Evolutionary conservation across 2,797 vertebrate genomes (phyloP).

Genomic region (Ficedula albicollis): DNA sequence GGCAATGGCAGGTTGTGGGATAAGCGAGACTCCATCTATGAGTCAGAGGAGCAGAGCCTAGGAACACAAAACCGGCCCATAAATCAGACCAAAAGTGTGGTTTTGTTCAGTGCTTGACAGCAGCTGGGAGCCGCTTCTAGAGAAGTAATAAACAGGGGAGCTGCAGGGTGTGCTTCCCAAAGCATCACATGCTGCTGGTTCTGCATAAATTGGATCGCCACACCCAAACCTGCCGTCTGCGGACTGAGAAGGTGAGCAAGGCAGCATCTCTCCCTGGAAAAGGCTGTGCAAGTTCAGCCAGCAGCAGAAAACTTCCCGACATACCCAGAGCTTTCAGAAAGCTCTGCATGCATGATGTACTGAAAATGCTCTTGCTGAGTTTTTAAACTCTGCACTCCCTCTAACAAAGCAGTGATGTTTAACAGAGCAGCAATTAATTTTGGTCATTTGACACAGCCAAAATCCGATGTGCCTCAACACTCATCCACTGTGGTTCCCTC

Average conservation of each 20-base stretch:
- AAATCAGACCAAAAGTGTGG: neutral
- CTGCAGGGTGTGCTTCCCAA: neutral
- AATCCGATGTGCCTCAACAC: neutral
- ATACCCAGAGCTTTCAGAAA: neutral
- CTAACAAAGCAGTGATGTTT: neutral
- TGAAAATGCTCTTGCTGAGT: neutral
- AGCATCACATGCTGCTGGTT: neutral
- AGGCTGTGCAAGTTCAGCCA: neutral
- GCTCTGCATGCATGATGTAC: rapidly evolving
- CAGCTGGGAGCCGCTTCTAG: neutral
- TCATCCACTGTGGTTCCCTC: neutral
- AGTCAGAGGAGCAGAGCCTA: neutral
- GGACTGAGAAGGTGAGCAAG: neutral
- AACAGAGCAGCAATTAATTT: neutral
- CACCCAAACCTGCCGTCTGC: neutral
- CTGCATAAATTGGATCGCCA: neutral
- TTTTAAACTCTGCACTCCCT: neutral
- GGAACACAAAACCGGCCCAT: neutral
- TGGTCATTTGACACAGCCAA: neutral
- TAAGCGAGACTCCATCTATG: neutral
- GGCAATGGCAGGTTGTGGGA: neutral
- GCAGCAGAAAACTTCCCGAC: neutral
- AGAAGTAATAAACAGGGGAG: neutral
- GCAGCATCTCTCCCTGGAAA: neutral
- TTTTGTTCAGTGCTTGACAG: neutral